Conservation (phyloP, 2,113 vertebrate species). For the Athene cunicularia region DNA sequence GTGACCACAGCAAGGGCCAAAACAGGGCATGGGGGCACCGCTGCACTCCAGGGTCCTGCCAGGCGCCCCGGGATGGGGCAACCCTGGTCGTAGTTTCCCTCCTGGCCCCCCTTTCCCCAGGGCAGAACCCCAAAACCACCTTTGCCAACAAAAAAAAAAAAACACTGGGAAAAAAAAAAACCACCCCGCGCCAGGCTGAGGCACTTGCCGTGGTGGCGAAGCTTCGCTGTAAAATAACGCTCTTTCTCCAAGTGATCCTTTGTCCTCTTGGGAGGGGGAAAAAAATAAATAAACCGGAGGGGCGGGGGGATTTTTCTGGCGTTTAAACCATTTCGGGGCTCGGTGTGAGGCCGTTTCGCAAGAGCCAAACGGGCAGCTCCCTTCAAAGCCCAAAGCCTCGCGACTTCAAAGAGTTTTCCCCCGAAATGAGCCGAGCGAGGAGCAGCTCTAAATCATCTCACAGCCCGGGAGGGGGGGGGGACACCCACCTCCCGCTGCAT, state of each 20-base stretch:
- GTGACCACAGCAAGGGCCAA: accelerated
- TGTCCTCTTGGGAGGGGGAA: accelerated
- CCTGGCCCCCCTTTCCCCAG: too few species aligned
- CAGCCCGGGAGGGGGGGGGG: too few species aligned
- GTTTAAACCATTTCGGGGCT: accelerated
- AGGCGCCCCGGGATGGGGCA: neutral
- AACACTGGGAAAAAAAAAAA: too few species aligned
- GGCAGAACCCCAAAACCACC: neutral
- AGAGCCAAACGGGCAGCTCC: accelerated
- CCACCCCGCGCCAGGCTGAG: accelerated
- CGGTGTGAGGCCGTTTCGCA: accelerated
- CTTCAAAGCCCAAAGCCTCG: accelerated
- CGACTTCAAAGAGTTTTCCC: neutral
- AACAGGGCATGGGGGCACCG: accelerated
- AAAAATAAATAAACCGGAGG: neutral
- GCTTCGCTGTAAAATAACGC: accelerated
- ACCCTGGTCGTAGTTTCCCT: accelerated
- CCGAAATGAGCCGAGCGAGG: neutral
- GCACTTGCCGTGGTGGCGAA: too few species aligned
- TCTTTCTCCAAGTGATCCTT: accelerated
- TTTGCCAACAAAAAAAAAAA: neutral
- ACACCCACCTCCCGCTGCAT: accelerated
- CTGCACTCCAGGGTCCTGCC: neutral
- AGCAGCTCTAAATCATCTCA: neutral
- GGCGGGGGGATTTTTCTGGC: accelerated